phyloP scores from a whole-genome alignment of 2,797 vertebrate genomes.

The Paratrypauchen microcephalus region DNA sequence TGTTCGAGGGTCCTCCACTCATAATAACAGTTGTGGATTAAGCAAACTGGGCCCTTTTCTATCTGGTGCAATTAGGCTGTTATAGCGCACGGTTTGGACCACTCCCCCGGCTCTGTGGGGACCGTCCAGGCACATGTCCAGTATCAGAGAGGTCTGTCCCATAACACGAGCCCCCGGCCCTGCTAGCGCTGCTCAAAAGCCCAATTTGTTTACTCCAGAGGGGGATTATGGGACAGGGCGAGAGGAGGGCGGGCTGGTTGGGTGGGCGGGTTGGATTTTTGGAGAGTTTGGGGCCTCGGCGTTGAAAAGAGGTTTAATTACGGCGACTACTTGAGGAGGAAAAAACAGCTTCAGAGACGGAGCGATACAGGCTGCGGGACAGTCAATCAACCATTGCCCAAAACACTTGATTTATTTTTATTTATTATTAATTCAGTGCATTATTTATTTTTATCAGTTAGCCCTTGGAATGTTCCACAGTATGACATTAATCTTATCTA shows the following conservation, averaged over 20 bases:
- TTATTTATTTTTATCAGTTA: too few relatives aligned
- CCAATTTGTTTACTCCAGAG: slow-evolving; percentile 80
- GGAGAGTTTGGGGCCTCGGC: slow-evolving; percentile 42
- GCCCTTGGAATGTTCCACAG: too few relatives aligned
- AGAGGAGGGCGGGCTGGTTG: slow-evolving; percentile 15
- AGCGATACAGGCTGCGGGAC: too few relatives aligned
- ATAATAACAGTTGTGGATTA: slow-evolving; percentile 51
- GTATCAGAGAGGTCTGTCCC: slow-evolving; percentile 51
- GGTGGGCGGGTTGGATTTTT: slow-evolving; percentile 6
- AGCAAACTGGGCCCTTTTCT: slow-evolving; percentile 56
- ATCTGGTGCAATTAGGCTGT: slow-evolving; percentile 61
- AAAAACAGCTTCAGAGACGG: slow-evolving; percentile 2
- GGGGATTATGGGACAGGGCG: slow-evolving; percentile 64
- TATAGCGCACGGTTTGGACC: slow-evolving; percentile 42
- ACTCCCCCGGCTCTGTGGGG: slow-evolving; percentile 12
- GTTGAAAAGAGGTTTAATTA: slow-evolving; percentile 73
- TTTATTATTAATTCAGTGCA: too few relatives aligned
- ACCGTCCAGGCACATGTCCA: slow-evolving; percentile 51
- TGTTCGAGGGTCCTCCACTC: slow-evolving; percentile 39
- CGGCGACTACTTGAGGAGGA: slow-evolving; percentile 19
- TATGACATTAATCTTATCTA: too few relatives aligned
- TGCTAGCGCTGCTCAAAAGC: slow-evolving; percentile 71
- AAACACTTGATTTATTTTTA: neutral
- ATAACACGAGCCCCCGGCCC: slow-evolving; percentile 62
- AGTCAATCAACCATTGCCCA: neutral